A percentile compares a stretch with the other conserved stretches of the same genome.
These are phyloP conservation scores for Romanogobio albipinnatus DNA, from an alignment of 2,113 vertebrate genomes.

Conservation along the genomic window DNA sequence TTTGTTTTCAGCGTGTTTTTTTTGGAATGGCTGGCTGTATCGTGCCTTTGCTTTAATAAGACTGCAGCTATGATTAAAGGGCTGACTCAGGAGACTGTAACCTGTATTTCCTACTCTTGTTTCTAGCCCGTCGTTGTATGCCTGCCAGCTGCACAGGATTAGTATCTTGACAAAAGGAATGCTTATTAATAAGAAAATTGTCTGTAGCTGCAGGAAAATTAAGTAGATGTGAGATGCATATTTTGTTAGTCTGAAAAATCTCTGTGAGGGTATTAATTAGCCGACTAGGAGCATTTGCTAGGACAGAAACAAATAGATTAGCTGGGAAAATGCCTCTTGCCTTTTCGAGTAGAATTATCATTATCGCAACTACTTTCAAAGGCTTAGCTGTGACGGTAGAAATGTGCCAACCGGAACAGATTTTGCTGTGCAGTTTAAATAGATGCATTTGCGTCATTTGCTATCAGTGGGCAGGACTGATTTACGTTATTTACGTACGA, in stretches of 20 bases:
- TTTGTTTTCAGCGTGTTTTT: not conserved
- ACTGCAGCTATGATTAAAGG: conserved; percentile 39
- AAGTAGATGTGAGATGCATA: conserved; percentile 40
- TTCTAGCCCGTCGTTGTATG: conserved; percentile 24
- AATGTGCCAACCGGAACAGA: not conserved
- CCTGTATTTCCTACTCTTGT: conserved; percentile 43
- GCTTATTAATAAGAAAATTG: conserved; percentile 54
- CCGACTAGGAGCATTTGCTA: conserved; percentile 28
- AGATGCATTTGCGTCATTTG: not conserved
- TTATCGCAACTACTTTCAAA: conserved; percentile 40
- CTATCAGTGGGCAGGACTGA: not conserved
- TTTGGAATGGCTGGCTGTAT: not conserved
- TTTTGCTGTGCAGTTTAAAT: not conserved
- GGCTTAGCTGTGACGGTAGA: not conserved
- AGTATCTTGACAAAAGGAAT: conserved; percentile 52
- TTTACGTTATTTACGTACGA: not conserved
- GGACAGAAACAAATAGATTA: conserved; percentile 50
- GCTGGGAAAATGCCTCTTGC: conserved; percentile 37
- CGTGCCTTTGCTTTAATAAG: conserved; percentile 28
- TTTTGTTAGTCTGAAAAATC: conserved; percentile 51
- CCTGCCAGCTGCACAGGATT: conserved; percentile 50
- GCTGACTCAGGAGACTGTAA: conserved; percentile 47
- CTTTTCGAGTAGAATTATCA: conserved; percentile 40
- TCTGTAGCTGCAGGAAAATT: conserved; percentile 50
- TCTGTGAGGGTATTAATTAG: conserved; percentile 54